These are phyloP conservation scores for Hedychridium roseum DNA, from an alignment of 2,888 invertebrate genomes.

Conservation along the genomic window DNA sequence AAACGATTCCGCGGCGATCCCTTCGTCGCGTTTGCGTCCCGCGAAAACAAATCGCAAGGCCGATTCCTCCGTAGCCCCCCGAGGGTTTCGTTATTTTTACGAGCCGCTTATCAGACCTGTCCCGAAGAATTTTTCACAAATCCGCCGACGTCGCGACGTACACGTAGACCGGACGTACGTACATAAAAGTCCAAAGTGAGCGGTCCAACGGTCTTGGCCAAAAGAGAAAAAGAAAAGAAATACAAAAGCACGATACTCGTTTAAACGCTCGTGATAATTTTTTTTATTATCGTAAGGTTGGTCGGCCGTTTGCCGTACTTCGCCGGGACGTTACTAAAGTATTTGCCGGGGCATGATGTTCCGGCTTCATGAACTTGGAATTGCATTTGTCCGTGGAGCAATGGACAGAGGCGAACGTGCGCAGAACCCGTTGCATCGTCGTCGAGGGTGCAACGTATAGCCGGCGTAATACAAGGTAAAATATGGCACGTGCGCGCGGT, in stretches of 20 bases:
- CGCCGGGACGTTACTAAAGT: background rate
- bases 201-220: too few relatives aligned
- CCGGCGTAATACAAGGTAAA: slow-evolving; percentile 37
- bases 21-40: slow-evolving; percentile 27
- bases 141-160: background rate
- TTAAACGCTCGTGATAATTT: background rate
- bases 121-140: background rate
- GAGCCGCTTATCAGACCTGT: too few relatives aligned
- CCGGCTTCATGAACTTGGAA: slow-evolving; percentile 17
- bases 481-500: slow-evolving; percentile 26
- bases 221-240: too few relatives aligned
- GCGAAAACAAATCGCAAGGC: slow-evolving; percentile 27
- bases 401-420: slow-evolving; percentile 14
- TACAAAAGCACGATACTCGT: too few relatives aligned
- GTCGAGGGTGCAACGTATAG: background rate
- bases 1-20: slow-evolving; percentile 26
- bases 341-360: background rate
- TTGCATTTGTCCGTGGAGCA: slow-evolving; percentile 20
- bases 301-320: too few relatives aligned
- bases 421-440: slow-evolving; percentile 19
- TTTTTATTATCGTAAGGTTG: background rate
- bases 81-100: too few relatives aligned
- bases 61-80: too few relatives aligned
- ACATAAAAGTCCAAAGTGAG: too few relatives aligned
- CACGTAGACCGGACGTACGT: too few relatives aligned